Percentiles rank a stretch among this genome's conserved stretches.
phyloP scores from a whole-genome alignment of 2,888 invertebrate species.

The Syrista parreyssii region DNA sequence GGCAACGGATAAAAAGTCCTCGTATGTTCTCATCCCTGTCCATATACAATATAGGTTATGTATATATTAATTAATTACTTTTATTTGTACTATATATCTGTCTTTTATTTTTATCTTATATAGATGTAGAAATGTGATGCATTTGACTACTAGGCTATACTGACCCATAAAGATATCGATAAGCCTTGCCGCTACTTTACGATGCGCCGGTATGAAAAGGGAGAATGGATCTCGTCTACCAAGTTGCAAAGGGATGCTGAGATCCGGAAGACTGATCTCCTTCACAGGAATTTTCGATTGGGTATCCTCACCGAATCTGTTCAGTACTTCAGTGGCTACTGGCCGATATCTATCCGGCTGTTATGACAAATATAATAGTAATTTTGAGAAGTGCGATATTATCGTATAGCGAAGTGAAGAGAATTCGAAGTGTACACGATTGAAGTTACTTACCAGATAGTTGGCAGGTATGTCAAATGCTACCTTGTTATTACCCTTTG shows the following conservation, averaged over 20 bases:
- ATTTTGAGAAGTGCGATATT: conserved; percentile 9
- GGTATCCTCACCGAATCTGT: conserved; percentile 70
- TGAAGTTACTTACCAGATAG: conserved; percentile 71
- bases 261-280: conserved; percentile 74
- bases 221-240: conserved; percentile 78
- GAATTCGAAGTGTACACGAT: not conserved
- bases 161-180: conserved; percentile 77
- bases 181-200: conserved; percentile 76
- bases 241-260: conserved; percentile 72
- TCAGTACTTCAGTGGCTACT: conserved; percentile 71
- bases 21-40: conserved; percentile 75
- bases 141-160: conserved; percentile 26
- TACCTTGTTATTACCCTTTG: conserved; percentile 74
- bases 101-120: not conserved
- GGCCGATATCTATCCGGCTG: conserved; percentile 70
- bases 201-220: conserved; percentile 78
- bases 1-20: conserved; percentile 78
- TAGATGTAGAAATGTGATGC: not conserved
- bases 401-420: not conserved
- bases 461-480: conserved; percentile 74
- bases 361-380: not conserved
- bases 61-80: not conserved
- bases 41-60: not conserved
- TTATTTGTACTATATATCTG: not conserved
- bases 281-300: conserved; percentile 69